Evolutionary conservation across 2,888 invertebrate species (phyloP).

Genomic region (Caenorhabditis afra): DNA sequence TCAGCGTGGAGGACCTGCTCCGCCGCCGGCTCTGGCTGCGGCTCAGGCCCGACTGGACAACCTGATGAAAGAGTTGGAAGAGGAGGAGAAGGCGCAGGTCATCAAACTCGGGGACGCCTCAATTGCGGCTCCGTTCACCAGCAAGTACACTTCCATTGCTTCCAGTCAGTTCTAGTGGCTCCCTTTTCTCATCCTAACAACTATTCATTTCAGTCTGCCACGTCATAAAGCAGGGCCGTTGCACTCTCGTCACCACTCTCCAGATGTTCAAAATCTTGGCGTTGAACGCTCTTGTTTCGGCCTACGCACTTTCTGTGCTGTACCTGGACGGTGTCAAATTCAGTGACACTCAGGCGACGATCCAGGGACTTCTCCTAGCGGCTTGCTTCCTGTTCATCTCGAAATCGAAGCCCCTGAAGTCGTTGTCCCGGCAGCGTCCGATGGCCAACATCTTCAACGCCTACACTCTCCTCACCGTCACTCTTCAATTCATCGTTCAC

Average conservation of each 20-base stretch:
- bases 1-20: slow-evolving; percentile 30
- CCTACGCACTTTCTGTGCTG: slow-evolving; percentile 96
- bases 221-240: slow-evolving; percentile 98
- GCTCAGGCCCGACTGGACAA: slow-evolving; percentile 83
- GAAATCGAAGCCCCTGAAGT: slow-evolving; percentile 95
- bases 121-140: slow-evolving; percentile 99
- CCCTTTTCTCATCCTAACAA: too few species aligned
- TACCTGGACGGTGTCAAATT: slow-evolving; percentile 98
- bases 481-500: slow-evolving; percentile 94
- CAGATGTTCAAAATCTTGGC: slow-evolving; percentile 99
- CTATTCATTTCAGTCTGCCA: slow-evolving; percentile 95
- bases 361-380: slow-evolving; percentile 95
- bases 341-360: slow-evolving; percentile 91
- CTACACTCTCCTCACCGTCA: slow-evolving; percentile 95
- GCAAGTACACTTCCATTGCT: slow-evolving; percentile 93
- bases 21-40: slow-evolving; percentile 48
- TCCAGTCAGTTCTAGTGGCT: slow-evolving; percentile 88
- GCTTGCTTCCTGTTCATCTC: slow-evolving; percentile 98
- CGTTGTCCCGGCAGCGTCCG: slow-evolving; percentile 93
- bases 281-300: slow-evolving; percentile 95
- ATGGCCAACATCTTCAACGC: slow-evolving; percentile 98
- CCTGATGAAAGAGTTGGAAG: slow-evolving; percentile 89
- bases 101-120: slow-evolving; percentile 98
- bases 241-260: slow-evolving; percentile 97
- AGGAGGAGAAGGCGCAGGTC: slow-evolving; percentile 86